Evolutionary conservation across 2,888 invertebrate genomes (phyloP), one percentile per base, ranked within the genome.

Genomic region (Perizoma affinitatum): DNA sequence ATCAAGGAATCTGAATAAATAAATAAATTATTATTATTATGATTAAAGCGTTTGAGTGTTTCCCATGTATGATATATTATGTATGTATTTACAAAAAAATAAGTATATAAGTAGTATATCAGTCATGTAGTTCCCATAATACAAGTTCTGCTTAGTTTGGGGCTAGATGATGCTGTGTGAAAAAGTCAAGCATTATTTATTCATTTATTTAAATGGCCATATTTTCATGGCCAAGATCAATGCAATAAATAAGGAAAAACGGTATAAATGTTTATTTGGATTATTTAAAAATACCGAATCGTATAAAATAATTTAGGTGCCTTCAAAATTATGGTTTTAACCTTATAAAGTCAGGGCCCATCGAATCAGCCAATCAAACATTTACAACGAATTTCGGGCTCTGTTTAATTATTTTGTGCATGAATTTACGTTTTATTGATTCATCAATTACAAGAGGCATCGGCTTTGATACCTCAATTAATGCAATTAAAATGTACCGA

Each of bases 321-420:
- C 83, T 78, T 68, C 70, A 63, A 67, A 67, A 63, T 67, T 66
- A 69, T 65, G 61, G 56, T 63, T 68, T 66, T 76, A 80, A 81
- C 84, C 82, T 82, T 79, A 76, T 67, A 66, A 71, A 74, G 68
- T 55, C 68, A 80, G 82, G 81, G 73, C 75, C 72, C 59, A 45
- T 60, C 69, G 67, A 75, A 80, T 78, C 78, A 73, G 73, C 74
- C 77, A 82, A 84, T 84, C 78, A 82, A 79, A 77, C 74, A 71
- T 84, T 79, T 62, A 69, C 62, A 64, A 58, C 61, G 54, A 62
- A 58, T 44, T 58, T 58, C 57, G 58, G 78, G 73, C 74, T 62
- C 54, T 48, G 61, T 58, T 64, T 67, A 66, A 67, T 69, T 69
- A 69, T 69, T 65, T 63, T 46, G 62, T 62, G 64, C 61, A 60